Conservation (phyloP, 2,797 vertebrate species). For the Capromys pilorides region DNA sequence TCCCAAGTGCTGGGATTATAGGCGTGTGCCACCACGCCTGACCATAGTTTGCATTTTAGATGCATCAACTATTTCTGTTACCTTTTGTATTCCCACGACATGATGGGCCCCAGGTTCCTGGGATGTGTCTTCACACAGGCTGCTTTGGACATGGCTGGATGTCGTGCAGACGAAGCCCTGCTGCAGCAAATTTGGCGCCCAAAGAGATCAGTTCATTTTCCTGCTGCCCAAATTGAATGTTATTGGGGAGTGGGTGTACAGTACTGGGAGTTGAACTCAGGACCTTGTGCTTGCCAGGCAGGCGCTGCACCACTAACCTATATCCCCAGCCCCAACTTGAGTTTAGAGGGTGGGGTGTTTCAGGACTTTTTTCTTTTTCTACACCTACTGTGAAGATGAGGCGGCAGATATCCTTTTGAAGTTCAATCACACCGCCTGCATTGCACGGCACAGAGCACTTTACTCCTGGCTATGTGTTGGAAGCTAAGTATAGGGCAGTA, state of each 20-base stretch:
- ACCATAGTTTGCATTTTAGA: background rate
- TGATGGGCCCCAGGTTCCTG: background rate
- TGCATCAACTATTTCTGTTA: constrained; percentile 7
- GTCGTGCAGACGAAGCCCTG: background rate
- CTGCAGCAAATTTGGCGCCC: background rate
- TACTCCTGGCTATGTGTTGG: constrained; percentile 60
- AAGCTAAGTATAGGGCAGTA: constrained; percentile 65
- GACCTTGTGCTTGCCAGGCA: too few species aligned
- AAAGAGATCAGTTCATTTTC: background rate
- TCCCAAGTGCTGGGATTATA: too few species aligned
- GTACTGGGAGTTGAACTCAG: too few species aligned
- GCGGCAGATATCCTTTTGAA: constrained; percentile 70
- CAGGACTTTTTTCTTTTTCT: constrained; percentile 39
- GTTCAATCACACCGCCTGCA: constrained; percentile 70
- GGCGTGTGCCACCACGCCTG: too few species aligned
- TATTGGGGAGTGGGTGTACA: too few species aligned
- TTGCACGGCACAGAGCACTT: constrained; percentile 69
- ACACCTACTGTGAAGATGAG: background rate
- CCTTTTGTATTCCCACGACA: background rate
- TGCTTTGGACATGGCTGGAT: background rate
- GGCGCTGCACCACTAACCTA: too few species aligned
- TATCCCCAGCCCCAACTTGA: background rate
- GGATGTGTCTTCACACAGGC: background rate
- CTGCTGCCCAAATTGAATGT: background rate
- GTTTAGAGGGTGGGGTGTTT: background rate